phyloP scores from a whole-genome alignment of 2,888 invertebrate genomes.

The Amiota mariae region DNA sequence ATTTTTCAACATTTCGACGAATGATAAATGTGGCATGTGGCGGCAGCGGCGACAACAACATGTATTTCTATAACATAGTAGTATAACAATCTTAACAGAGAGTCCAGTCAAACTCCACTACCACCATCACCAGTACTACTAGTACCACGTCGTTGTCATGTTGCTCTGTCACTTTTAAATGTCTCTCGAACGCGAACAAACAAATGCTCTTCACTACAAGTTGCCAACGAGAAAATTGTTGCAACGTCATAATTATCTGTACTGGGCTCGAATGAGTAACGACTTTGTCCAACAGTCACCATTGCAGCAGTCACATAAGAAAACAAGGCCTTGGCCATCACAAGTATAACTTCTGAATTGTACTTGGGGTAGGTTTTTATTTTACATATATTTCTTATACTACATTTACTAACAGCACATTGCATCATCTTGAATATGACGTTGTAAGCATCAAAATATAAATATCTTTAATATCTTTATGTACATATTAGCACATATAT shows the following conservation, averaged over 20 bases:
- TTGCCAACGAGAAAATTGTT: conserved; percentile 55
- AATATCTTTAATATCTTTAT: too few relatives aligned
- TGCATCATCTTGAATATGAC: too few relatives aligned
- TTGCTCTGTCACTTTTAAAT: conserved; percentile 63
- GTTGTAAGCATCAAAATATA: too few relatives aligned
- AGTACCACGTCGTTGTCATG: conserved; percentile 57
- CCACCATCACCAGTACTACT: too few relatives aligned
- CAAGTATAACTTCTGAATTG: conserved; percentile 41
- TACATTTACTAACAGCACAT: too few relatives aligned
- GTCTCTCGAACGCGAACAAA: conserved; percentile 37
- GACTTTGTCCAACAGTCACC: conserved; percentile 46
- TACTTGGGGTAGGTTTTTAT: conserved; percentile 13
- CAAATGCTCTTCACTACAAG: conserved; percentile 40
- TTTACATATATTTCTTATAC: not conserved
- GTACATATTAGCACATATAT: too few relatives aligned
- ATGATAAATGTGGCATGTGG: conserved; percentile 67
- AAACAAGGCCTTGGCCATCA: conserved; percentile 8
- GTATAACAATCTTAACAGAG: too few relatives aligned
- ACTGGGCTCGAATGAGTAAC: conserved; percentile 60
- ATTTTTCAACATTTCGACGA: conserved; percentile 67
- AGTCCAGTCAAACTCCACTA: too few relatives aligned
- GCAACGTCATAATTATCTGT: conserved; percentile 65
- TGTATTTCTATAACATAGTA: not conserved
- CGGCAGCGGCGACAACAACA: conserved; percentile 23
- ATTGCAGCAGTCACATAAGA: not conserved